Evolutionary conservation across 2,888 invertebrate genomes (phyloP), one percentile per base, ranked within the genome.

Genomic region (Bibio marci): DNA sequence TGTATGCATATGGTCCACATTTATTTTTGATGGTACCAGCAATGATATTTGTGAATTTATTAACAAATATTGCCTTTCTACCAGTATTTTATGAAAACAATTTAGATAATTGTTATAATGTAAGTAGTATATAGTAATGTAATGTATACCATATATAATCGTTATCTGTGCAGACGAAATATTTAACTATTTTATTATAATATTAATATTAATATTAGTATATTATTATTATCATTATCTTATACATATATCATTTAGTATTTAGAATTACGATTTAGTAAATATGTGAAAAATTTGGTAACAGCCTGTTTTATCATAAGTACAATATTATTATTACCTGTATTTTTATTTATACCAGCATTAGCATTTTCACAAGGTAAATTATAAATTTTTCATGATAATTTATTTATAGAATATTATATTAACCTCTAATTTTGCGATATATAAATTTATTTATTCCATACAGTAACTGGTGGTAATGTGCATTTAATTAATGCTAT

Each of bases 401-500:
- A 22, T 6, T 6, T 6, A 22, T 22, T 22, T 6, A 22, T 22
- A 22, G 8, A 22, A 6, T 6, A 6, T 22, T 22, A 22, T 22
- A 22, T 6, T 22, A 22, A 22, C 22, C 4, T 22, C 8, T 22
- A 22, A 22, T 8, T 22, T 22, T 6, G 8, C 4, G 8, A 22
- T 22, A 8, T 22, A 22, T 22, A 22, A 6, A 22, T 22, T 22
- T 22, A 22, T 22, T 22, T 6, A 22, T 22, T 22, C 8, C 8
- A 22, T 22, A 22, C 51, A 71, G 72, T 72, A 4, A 70, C 70
- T 2, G 71, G 70, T 1, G 56, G 64, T 6, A 64, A 66, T 43
- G 59, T 71, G 31, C 70, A 71, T 57, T 50, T 66, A 2, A 66
- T 71, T 18, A 67, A 71, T 38, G 45, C 61, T 2, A 55, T 69